Evolutionary conservation across 2,888 invertebrate genomes (phyloP).

Genomic region (Drosophila helvetica): DNA sequence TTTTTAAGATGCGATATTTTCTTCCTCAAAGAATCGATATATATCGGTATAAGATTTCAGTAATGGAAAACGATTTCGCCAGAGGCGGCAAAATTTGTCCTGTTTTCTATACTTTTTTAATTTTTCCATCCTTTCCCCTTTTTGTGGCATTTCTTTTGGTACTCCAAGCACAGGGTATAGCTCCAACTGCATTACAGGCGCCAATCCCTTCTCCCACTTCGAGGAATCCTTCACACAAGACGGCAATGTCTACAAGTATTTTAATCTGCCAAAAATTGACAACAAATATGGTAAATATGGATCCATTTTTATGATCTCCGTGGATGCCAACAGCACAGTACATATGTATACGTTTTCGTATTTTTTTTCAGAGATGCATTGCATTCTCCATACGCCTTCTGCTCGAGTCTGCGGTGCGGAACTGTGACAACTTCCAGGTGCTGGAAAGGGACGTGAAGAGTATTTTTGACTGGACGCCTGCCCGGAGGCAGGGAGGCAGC

Average conservation of each 20-base stretch:
- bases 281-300: slow-evolving; percentile 91
- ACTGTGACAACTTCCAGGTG: slow-evolving; percentile 98
- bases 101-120: no score
- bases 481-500: slow-evolving; percentile 80
- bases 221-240: slow-evolving; percentile 80
- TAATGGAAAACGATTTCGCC: no score
- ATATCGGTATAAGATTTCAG: no score
- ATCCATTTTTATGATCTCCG: background rate
- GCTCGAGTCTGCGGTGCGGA: slow-evolving; percentile 96
- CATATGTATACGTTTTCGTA: background rate
- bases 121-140: no score
- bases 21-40: no score
- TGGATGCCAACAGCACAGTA: no score
- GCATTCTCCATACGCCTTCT: slow-evolving; percentile 95
- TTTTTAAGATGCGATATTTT: no score
- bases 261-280: slow-evolving; percentile 90
- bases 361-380: slow-evolving; percentile 86
- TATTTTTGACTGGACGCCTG: slow-evolving; percentile 93
- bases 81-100: no score
- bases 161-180: background rate
- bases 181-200: background rate
- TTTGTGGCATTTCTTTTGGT: background rate
- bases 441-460: slow-evolving; percentile 93
- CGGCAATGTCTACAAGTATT: slow-evolving; percentile 88
- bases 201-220: slow-evolving; percentile 81